A percentile compares a stretch with the other conserved stretches of the same genome.
Conservation (phyloP, 2,888 invertebrate species). For the Cephus sareptanus region DNA sequence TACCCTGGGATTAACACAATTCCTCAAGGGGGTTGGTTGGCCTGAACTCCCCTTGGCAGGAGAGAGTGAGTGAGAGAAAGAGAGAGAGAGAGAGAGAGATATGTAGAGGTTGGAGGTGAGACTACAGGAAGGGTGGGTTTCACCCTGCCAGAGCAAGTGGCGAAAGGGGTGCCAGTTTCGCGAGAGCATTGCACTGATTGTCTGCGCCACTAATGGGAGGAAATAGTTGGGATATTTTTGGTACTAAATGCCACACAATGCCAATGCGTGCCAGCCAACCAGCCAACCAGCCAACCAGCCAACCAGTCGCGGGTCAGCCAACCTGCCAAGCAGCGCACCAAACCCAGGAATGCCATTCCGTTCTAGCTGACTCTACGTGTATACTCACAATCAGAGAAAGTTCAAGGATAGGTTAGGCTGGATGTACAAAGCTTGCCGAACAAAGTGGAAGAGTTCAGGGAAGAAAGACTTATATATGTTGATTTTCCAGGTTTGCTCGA, state of each 20-base stretch:
- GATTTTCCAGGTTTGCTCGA: too few species aligned
- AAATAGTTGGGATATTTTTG: constrained; percentile 59
- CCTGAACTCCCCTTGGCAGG: too few species aligned
- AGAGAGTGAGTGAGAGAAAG: constrained; percentile 13
- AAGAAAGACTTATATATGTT: too few species aligned
- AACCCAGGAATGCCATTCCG: too few species aligned
- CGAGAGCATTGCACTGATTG: constrained; percentile 40
- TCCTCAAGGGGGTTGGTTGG: not conserved
- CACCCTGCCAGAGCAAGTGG: not conserved
- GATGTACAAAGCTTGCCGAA: too few species aligned
- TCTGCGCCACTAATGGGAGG: constrained; percentile 45
- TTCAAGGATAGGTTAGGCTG: too few species aligned
- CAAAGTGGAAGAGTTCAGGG: too few species aligned
- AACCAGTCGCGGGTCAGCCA: constrained; percentile 13
- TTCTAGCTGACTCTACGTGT: too few species aligned
- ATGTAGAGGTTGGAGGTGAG: not conserved
- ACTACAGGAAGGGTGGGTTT: constrained; percentile 9
- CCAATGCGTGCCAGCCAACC: constrained; percentile 19
- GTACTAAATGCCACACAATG: constrained; percentile 19
- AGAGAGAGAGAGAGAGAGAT: constrained; percentile 6
- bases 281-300: constrained; percentile 11
- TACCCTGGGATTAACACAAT: constrained; percentile 7
- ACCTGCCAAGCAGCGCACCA: constrained; percentile 22
- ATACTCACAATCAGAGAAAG: too few species aligned
- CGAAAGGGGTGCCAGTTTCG: constrained; percentile 15